These are phyloP conservation scores for Caloenas nicobarica DNA, from an alignment of 2,113 vertebrate genomes.

Conservation along the genomic window DNA sequence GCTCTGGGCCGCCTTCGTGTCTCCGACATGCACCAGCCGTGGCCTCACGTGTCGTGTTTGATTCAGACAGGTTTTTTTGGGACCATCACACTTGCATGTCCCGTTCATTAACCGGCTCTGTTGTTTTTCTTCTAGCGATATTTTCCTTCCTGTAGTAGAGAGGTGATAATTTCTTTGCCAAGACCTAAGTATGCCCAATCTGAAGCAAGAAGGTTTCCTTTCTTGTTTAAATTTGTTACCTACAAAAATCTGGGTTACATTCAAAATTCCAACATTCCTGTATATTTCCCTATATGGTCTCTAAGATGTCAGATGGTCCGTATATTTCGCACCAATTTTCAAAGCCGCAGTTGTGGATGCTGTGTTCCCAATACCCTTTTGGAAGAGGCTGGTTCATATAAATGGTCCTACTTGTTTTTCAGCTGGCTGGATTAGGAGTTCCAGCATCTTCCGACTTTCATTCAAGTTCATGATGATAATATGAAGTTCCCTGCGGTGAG, in stretches of 20 bases:
- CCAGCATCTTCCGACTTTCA: no score
- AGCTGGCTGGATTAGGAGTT: no score
- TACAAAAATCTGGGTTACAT: background rate
- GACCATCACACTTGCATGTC: accelerated
- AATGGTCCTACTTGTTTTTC: no score
- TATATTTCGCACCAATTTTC: no score
- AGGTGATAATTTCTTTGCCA: background rate
- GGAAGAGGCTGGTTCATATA: no score
- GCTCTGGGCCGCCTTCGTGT: background rate
- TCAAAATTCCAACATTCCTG: no score
- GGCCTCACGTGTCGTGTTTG: accelerated
- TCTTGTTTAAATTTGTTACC: background rate
- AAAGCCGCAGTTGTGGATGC: no score
- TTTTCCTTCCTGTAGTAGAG: background rate
- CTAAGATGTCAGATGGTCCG: no score
- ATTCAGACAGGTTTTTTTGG: background rate
- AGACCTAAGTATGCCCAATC: background rate
- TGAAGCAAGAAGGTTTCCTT: background rate
- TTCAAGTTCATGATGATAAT: background rate
- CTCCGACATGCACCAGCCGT: background rate
- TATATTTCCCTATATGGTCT: no score
- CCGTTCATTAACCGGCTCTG: background rate
- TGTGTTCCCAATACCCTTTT: no score
- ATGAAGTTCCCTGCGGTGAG: background rate
- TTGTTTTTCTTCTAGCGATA: no score